Evolutionary conservation across 2,888 invertebrate genomes (phyloP).

Genomic region (Eutolmus rufibarbis): DNA sequence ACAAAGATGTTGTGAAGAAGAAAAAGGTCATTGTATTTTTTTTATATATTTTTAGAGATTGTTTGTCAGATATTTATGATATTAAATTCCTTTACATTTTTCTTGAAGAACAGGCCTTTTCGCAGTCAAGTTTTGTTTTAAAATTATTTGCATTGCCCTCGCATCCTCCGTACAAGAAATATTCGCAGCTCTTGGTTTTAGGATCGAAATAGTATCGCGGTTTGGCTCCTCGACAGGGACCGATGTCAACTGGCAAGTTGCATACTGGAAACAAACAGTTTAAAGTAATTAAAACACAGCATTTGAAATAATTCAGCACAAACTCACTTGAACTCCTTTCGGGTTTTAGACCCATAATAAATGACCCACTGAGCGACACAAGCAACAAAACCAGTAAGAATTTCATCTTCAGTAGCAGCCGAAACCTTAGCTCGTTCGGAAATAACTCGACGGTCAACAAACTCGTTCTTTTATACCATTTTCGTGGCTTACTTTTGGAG

Average conservation of each 20-base stretch:
- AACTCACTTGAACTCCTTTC: neutral
- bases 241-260: neutral
- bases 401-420: neutral
- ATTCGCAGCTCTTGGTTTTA: neutral
- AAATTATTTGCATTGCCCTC: constrained; percentile 2
- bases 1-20: constrained; percentile 63
- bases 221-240: neutral
- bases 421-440: neutral
- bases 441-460: neutral
- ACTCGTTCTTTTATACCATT: neutral
- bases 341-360: neutral
- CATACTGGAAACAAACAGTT: neutral
- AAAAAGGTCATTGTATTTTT: neutral
- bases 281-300: neutral
- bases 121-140: neutral
- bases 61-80: neutral
- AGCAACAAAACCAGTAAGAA: neutral
- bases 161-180: neutral
- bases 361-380: neutral
- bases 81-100: neutral
- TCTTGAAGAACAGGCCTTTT: neutral
- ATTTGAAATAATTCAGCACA: neutral
- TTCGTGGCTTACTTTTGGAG: neutral
- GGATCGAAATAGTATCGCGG: neutral
- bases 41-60: neutral